A percentile compares a stretch with the other conserved stretches of the same genome.
phyloP scores from a whole-genome alignment of 2,888 invertebrate genomes.

The Leptodirus hochenwartii region DNA sequence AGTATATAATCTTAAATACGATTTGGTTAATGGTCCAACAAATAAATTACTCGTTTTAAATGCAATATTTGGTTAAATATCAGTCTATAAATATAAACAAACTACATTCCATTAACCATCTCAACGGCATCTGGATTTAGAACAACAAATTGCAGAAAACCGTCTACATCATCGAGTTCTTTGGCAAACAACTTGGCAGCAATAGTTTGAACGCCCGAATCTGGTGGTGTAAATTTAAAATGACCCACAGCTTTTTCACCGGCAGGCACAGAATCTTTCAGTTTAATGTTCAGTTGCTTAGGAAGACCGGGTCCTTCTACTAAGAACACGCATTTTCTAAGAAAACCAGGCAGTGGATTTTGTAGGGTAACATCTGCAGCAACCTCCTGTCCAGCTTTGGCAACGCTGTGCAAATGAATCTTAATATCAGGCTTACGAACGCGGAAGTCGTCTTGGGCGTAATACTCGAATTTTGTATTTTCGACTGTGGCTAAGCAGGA shows the following conservation, averaged over 20 bases:
- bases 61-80: background rate
- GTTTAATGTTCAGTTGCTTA: slow-evolving; percentile 48
- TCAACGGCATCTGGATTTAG: too few species aligned
- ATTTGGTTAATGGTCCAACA: slow-evolving; percentile 2
- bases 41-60: slow-evolving; percentile 1
- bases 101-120: too few species aligned
- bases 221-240: slow-evolving; percentile 60
- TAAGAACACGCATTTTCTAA: slow-evolving; percentile 60
- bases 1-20: too few species aligned
- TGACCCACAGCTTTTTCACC: slow-evolving; percentile 52
- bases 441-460: slow-evolving; percentile 77
- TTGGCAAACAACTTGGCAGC: slow-evolving; percentile 75
- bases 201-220: slow-evolving; percentile 64
- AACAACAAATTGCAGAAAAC: too few species aligned
- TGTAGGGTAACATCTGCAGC: slow-evolving; percentile 46
- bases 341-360: slow-evolving; percentile 65
- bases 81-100: slow-evolving; percentile 2
- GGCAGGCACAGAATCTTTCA: slow-evolving; percentile 41
- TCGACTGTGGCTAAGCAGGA: slow-evolving; percentile 62
- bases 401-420: slow-evolving; percentile 41
- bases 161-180: slow-evolving; percentile 80
- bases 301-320: slow-evolving; percentile 70
- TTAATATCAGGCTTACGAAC: slow-evolving; percentile 79
- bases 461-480: slow-evolving; percentile 71
- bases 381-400: slow-evolving; percentile 31